Conservation (phyloP, 2,113 vertebrate genomes). For the Reinhardtius hippoglossoides region DNA sequence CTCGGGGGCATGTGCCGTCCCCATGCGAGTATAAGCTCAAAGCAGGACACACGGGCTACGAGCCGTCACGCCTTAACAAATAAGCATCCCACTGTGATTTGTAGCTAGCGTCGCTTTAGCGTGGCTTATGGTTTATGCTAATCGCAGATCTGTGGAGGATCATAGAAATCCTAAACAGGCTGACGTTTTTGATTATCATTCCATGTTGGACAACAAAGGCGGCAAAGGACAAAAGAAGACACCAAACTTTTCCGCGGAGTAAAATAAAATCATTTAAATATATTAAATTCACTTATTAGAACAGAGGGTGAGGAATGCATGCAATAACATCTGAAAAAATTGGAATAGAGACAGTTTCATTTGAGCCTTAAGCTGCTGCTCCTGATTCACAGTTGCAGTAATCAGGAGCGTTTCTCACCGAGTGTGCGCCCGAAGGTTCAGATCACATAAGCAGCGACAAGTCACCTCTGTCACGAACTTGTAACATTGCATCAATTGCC, state of each 20-base stretch:
- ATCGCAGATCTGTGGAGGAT: slow-evolving; percentile 71
- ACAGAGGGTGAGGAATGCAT: background rate
- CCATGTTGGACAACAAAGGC: slow-evolving; percentile 70
- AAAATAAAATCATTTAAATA: background rate
- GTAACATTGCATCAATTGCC: slow-evolving; percentile 31
- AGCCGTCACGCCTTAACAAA: slow-evolving; percentile 72
- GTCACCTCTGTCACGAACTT: slow-evolving; percentile 32
- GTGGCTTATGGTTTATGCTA: slow-evolving; percentile 74
- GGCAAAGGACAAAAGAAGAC: slow-evolving; percentile 58
- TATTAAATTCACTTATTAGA: background rate
- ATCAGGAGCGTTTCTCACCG: slow-evolving; percentile 10
- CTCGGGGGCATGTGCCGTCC: slow-evolving; percentile 69
- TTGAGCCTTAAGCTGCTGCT: slow-evolving; percentile 2
- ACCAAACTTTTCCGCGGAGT: slow-evolving; percentile 32
- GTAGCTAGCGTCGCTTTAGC: slow-evolving; percentile 66
- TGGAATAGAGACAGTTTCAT: background rate
- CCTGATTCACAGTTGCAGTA: slow-evolving; percentile 24
- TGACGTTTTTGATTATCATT: slow-evolving; percentile 70
- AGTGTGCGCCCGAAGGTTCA: slow-evolving; percentile 17
- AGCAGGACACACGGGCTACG: slow-evolving; percentile 66
- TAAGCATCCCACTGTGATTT: slow-evolving; percentile 72
- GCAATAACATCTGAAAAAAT: slow-evolving; percentile 16
- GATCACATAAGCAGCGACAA: slow-evolving; percentile 38
- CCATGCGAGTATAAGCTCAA: slow-evolving; percentile 62
- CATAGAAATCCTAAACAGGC: slow-evolving; percentile 74